Conservation (phyloP, 2,888 invertebrate genomes). For the Acleris cristana region DNA sequence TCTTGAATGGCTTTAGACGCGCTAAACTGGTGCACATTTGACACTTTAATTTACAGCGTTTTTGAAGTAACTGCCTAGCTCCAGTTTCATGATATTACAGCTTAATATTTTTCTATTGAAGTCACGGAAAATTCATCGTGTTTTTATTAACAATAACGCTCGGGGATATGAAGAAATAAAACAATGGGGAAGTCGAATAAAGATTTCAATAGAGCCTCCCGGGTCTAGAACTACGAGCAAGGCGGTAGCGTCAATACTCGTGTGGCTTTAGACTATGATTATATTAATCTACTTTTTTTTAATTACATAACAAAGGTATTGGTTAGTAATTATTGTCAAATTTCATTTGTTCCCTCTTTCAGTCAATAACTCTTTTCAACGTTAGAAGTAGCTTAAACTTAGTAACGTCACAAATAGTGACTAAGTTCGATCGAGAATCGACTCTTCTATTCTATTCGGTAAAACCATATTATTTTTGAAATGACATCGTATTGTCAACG, state of each 20-base stretch:
- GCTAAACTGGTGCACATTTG: slow-evolving; percentile 2
- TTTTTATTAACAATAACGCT: slow-evolving; percentile 16
- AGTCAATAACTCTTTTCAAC: too few species aligned
- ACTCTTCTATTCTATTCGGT: too few species aligned
- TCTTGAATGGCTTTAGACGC: slow-evolving; percentile 42
- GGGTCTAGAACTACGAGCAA: background rate
- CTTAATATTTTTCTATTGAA: slow-evolving; percentile 2
- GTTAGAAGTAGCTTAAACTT: too few species aligned
- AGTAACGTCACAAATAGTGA: too few species aligned
- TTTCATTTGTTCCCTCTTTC: too few species aligned
- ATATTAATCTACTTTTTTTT: too few species aligned
- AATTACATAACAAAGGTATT: too few species aligned
- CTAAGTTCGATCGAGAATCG: too few species aligned
- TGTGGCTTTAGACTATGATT: background rate
- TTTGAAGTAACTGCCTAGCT: background rate
- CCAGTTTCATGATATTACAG: background rate
- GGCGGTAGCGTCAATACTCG: background rate
- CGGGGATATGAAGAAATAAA: slow-evolving; percentile 35
- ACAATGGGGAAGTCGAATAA: slow-evolving; percentile 38
- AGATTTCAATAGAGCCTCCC: slow-evolving; percentile 21
- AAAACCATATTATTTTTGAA: too few species aligned
- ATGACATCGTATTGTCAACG: too few species aligned
- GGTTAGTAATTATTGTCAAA: too few species aligned
- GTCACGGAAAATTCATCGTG: slow-evolving; percentile 7
- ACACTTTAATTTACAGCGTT: background rate